Percentiles rank a stretch among this genome's conserved stretches.
These are phyloP conservation scores for Tinea pellionella DNA, from an alignment of 2,888 invertebrate species.

Conservation along the genomic window DNA sequence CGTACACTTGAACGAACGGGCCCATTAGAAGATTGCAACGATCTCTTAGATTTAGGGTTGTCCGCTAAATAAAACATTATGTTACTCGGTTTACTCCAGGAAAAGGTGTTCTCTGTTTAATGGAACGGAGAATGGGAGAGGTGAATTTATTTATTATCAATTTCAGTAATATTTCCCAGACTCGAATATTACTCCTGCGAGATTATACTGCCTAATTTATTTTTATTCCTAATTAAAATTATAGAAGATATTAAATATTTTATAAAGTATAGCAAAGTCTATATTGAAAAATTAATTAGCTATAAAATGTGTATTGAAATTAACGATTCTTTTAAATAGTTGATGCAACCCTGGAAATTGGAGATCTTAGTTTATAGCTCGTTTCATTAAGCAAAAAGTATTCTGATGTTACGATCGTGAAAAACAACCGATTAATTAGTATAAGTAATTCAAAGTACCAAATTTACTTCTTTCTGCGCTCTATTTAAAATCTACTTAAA, in stretches of 20 bases:
- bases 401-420: conserved; percentile 52
- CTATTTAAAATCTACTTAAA: not conserved
- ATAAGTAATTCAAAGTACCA: conserved; percentile 55
- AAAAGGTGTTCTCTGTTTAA: not conserved
- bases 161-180: not conserved
- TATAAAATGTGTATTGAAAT: not conserved
- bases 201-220: too few relatives aligned
- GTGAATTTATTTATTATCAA: not conserved
- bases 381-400: conserved; percentile 61
- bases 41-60: conserved; percentile 33
- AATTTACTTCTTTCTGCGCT: not conserved
- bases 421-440: conserved; percentile 61
- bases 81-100: not conserved
- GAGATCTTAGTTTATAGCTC: conserved; percentile 39
- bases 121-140: not conserved
- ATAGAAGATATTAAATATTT: too few relatives aligned
- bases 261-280: too few relatives aligned
- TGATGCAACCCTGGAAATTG: conserved; percentile 29
- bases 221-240: too few relatives aligned
- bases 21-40: conserved; percentile 48
- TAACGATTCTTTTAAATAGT: not conserved
- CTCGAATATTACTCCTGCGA: not conserved
- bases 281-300: too few relatives aligned
- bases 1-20: conserved; percentile 23
- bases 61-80: conserved; percentile 14